Percentiles rank a stretch among this genome's conserved stretches.
phyloP scores from a whole-genome alignment of 2,797 vertebrate genomes.

The Peromyscus nudipes region DNA sequence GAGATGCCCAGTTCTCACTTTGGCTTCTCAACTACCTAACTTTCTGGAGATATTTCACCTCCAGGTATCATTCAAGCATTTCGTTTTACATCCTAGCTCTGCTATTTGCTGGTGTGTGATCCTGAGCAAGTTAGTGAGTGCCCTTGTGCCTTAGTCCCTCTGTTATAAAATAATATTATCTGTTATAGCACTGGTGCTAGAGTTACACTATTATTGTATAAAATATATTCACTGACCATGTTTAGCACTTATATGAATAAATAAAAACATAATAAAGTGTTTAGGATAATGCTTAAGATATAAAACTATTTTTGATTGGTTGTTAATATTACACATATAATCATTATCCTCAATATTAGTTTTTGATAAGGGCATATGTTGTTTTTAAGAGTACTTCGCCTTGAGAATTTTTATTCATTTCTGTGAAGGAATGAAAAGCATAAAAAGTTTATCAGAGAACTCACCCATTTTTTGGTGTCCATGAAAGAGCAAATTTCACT shows the following conservation, averaged over 20 bases:
- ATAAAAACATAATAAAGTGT: background rate
- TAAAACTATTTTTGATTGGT: slow-evolving; percentile 20
- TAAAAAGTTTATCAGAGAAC: slow-evolving; percentile 47
- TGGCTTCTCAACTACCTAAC: background rate
- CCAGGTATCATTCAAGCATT: background rate
- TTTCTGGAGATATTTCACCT: background rate
- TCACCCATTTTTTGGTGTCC: background rate
- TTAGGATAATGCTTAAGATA: slow-evolving; percentile 24
- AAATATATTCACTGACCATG: slow-evolving; percentile 16
- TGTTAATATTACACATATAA: background rate
- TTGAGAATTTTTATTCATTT: slow-evolving; percentile 3
- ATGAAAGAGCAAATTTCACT: slow-evolving; percentile 18
- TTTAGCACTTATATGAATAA: background rate
- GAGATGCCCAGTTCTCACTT: background rate
- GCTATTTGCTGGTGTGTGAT: background rate
- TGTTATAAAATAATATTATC: background rate
- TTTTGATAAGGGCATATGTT: background rate
- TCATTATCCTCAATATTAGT: slow-evolving; percentile 42
- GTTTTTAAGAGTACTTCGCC: background rate
- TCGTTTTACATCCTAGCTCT: slow-evolving; percentile 46
- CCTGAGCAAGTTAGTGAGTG: slow-evolving; percentile 18
- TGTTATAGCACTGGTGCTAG: background rate
- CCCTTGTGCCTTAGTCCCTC: background rate
- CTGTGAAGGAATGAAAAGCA: slow-evolving; percentile 27
- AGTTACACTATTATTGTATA: slow-evolving; percentile 11